Evolutionary conservation across 2,113 vertebrate species (phyloP).

Genomic region (Phyllostomus hastatus): DNA sequence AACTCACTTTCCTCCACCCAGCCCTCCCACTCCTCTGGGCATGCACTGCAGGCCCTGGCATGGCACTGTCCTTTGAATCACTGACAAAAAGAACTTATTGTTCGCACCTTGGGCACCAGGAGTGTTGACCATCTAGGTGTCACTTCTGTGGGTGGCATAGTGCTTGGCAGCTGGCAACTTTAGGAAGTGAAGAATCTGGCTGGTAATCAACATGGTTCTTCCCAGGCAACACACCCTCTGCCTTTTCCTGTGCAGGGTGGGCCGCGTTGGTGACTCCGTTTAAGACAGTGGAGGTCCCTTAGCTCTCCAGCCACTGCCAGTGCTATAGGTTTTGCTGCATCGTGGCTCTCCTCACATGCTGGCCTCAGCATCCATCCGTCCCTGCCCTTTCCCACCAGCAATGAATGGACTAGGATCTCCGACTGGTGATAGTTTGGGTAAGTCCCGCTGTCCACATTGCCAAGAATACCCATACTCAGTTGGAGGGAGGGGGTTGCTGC

Average conservation of each 20-base stretch:
- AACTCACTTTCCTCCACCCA: not conserved
- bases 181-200: not conserved
- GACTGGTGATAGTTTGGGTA: not conserved
- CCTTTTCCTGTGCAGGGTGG: not conserved
- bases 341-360: not conserved
- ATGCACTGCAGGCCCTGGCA: not conserved
- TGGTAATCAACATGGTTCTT: not conserved
- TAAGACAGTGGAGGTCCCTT: accelerated
- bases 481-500: not conserved
- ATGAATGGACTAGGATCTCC: not conserved
- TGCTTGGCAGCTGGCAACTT: not conserved
- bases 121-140: not conserved
- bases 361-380: not conserved
- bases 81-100: not conserved
- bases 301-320: not conserved
- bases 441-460: not conserved
- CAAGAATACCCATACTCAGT: not conserved
- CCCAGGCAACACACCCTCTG: not conserved
- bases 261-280: not conserved
- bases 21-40: not conserved
- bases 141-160: not conserved
- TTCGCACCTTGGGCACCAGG: not conserved
- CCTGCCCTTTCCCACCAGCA: not conserved
- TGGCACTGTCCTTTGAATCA: not conserved
- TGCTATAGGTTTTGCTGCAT: not conserved